phyloP scores from a whole-genome alignment of 2,113 vertebrate species.

The Chloroceryle aenea region DNA sequence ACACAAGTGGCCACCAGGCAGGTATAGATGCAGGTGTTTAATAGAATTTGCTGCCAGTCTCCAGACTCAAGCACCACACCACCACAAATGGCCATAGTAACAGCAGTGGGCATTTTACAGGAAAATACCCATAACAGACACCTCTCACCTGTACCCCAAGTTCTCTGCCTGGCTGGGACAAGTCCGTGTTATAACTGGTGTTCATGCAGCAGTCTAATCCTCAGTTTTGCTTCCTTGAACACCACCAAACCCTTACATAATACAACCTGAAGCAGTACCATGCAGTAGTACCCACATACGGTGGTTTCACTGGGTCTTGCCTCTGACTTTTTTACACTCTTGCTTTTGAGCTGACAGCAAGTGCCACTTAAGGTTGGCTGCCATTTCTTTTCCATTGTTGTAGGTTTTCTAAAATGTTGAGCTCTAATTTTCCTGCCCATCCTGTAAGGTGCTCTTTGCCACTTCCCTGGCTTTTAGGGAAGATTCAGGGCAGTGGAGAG shows the following conservation, averaged over 20 bases:
- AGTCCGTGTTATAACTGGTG: not conserved
- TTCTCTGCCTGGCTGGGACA: not conserved
- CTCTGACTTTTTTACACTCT: not conserved
- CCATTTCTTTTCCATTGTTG: not conserved
- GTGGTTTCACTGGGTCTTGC: not conserved
- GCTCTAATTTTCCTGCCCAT: not conserved
- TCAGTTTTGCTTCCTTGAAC: not conserved
- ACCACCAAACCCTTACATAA: not conserved
- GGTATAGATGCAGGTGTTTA: not conserved
- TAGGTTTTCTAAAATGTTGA: not conserved
- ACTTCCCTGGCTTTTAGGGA: fast-evolving
- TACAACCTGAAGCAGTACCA: not conserved
- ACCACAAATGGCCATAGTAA: not conserved
- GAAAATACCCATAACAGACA: not conserved
- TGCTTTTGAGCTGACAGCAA: not conserved
- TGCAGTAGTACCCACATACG: not conserved
- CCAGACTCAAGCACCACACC: not conserved
- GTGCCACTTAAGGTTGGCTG: not conserved
- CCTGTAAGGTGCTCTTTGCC: not conserved
- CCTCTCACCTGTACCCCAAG: not conserved
- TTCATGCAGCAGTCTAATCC: not conserved
- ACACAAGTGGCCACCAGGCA: not conserved
- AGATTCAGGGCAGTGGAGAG: not conserved
- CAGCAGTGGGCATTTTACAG: not conserved
- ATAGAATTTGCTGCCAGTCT: not conserved